Evolutionary conservation across 1,140 invertebrate genomes (phyloP).

Genomic region (Drosophila malerkotliana): DNA sequence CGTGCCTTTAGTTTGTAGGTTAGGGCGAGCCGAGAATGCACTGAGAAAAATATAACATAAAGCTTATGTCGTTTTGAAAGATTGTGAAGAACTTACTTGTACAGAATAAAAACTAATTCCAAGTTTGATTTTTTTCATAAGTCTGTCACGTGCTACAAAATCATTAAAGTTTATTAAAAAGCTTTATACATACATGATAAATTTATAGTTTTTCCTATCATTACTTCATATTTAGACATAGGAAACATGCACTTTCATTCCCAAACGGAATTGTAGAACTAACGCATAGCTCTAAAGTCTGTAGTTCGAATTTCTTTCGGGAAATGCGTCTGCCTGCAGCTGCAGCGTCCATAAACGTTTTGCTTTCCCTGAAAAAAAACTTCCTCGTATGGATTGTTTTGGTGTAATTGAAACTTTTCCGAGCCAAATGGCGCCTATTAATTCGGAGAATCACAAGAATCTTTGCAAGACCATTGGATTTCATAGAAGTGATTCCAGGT

Average conservation of each 20-base stretch:
- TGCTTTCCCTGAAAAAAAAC: background rate
- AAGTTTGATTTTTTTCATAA: too few species aligned
- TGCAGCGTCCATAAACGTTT: too few species aligned
- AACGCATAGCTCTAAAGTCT: background rate
- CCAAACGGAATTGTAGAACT: background rate
- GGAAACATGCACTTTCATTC: background rate
- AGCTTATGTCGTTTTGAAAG: too few species aligned
- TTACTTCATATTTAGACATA: background rate
- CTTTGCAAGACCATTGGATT: background rate
- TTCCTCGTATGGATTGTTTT: background rate
- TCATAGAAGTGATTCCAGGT: background rate
- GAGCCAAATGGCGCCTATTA: background rate
- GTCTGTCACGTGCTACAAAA: too few species aligned
- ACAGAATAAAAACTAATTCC: too few species aligned
- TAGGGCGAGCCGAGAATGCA: constrained; percentile 44
- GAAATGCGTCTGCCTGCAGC: background rate
- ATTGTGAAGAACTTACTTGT: too few species aligned
- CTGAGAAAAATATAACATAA: constrained; percentile 4
- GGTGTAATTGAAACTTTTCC: too few species aligned
- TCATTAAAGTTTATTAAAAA: too few species aligned
- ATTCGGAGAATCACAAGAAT: background rate
- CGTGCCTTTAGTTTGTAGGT: constrained; percentile 38
- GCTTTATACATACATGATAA: too few species aligned
- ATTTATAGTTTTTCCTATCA: too few species aligned
- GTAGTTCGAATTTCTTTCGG: background rate